phyloP scores from a whole-genome alignment of 2,113 vertebrate species.

The Holacanthus passer region DNA sequence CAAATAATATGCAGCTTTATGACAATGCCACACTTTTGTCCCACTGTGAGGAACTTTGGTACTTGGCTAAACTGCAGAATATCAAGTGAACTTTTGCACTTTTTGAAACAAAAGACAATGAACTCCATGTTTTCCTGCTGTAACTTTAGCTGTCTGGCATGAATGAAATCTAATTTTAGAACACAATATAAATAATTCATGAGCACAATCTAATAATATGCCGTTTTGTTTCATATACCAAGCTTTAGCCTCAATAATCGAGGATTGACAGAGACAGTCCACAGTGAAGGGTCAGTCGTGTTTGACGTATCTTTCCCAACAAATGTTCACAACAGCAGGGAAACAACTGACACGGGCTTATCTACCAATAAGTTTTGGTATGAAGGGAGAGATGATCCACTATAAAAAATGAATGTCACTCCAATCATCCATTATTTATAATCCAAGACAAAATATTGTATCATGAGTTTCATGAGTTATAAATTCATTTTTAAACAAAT shows the following conservation, averaged over 20 bases:
- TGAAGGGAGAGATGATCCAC: background rate
- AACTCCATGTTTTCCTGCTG: conserved; percentile 9
- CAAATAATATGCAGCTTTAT: background rate
- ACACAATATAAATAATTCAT: conserved; percentile 46
- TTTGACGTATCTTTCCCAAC: conserved; percentile 11
- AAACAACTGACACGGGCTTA: conserved; percentile 28
- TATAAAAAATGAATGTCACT: conserved; percentile 1
- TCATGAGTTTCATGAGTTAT: too few species aligned
- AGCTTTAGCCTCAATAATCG: conserved; percentile 6
- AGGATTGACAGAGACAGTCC: background rate
- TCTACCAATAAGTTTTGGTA: conserved; percentile 24
- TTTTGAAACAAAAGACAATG: conserved; percentile 36
- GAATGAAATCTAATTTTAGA: conserved; percentile 45
- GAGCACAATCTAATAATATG: conserved; percentile 28
- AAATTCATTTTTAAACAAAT: conserved; percentile 13
- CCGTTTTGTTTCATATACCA: background rate
- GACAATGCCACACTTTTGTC: background rate
- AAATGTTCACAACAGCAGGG: conserved; percentile 25
- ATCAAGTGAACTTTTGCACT: conserved; percentile 22
- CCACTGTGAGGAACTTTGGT: background rate
- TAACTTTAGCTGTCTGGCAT: conserved; percentile 22
- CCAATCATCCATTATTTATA: background rate
- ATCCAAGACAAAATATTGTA: background rate
- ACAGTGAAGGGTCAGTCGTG: conserved; percentile 11
- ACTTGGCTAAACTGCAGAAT: conserved; percentile 22